Base-by-base conservation (phyloP, 2,888 invertebrate genomes). In the Idaea straminata region DNA sequence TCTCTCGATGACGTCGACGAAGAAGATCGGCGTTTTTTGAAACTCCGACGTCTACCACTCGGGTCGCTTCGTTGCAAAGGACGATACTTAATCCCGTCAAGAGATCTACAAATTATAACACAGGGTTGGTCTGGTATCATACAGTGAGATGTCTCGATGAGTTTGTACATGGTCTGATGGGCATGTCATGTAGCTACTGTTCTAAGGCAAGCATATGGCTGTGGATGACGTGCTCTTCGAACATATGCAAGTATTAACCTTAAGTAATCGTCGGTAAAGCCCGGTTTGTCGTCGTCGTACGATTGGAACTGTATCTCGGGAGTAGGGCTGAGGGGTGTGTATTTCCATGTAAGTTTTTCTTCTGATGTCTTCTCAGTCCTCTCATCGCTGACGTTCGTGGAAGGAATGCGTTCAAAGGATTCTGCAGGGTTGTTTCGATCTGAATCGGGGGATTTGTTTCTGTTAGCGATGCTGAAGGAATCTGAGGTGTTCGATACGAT, bases 81-180 rank as follows among this genome's bases (percentile, higher is more conserved):
- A 71, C 94, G 93, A 78, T 85, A 93, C 84, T 94, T 95, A 78
- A 95, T 94, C 75, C 95, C 95, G 84, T 95, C 95, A 80, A 95
- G 91, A 76, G 94, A 95, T 85, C 93, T 93, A 92, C 89, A 93
- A 74, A 71, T 67, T 62, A 93, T 90, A 91, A 93, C 91, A 89
- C 74, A 85, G 89, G 88, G 91, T 83, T 87, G 88, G 91, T 83
- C 86, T 80, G 87, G 76, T 90, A 88, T 90, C 82, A 77, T 89
- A 87, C 87, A 90, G 78, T 81, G 84, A 82, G 80, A 72, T 70
- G 74, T 76, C 82, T 82, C 83, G 72, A 81, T 81, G 78, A 81
- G 75, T 77, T n/a, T 83, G 86, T 89, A 87, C 86, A 79, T 79
- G 75, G 81, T 78, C 62, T 79, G 79, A 72, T 79, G 72, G 75